A percentile compares a stretch with the other conserved stretches of the same genome.
phyloP scores from a whole-genome alignment of 2,113 vertebrate species.

The Helogale parvula region DNA sequence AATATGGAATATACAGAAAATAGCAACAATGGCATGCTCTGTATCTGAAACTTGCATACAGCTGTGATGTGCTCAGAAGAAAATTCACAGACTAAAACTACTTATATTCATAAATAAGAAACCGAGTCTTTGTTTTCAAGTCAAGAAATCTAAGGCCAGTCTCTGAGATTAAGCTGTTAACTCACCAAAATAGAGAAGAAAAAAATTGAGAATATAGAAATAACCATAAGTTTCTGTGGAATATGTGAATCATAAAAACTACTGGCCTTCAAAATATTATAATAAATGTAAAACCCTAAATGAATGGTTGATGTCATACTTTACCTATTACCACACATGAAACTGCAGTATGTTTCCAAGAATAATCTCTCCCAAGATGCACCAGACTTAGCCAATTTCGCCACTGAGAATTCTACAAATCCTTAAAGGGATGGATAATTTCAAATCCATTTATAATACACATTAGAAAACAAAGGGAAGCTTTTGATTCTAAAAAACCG shows the following conservation, averaged over 20 bases:
- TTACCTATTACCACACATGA: not conserved
- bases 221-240: not conserved
- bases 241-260: not conserved
- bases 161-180: not conserved
- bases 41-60: not conserved
- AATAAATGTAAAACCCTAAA: not conserved
- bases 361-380: not conserved
- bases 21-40: not conserved
- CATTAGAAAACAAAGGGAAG: not conserved
- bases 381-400: not conserved
- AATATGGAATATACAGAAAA: not conserved
- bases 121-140: not conserved
- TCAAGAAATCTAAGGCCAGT: not conserved
- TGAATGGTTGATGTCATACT: not conserved
- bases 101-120: not conserved
- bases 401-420: not conserved
- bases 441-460: not conserved
- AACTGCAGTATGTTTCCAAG: not conserved
- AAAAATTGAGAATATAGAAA: not conserved
- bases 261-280: conserved; percentile 5
- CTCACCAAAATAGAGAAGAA: not conserved
- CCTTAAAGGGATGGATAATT: not conserved
- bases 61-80: not conserved
- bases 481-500: not conserved
- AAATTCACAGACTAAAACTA: not conserved